phyloP scores from a whole-genome alignment of 2,888 invertebrate species.

The Epistrophe grossulariae region DNA sequence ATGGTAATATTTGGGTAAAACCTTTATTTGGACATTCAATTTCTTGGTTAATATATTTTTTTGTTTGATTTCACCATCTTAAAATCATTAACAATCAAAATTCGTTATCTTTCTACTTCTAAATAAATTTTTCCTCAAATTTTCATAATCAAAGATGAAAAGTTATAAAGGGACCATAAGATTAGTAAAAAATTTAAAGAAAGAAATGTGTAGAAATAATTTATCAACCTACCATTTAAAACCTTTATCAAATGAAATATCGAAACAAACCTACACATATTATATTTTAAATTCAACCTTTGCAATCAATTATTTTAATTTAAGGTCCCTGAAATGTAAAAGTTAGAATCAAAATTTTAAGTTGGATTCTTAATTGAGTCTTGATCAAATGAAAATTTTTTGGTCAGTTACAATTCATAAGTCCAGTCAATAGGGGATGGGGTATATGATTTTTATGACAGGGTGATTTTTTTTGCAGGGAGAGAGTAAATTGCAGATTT shows the following conservation, averaged over 20 bases:
- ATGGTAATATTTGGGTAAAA: no score
- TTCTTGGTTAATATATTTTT: background rate
- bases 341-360: background rate
- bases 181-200: background rate
- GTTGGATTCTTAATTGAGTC: background rate
- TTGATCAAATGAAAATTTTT: no score
- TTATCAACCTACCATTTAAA: no score
- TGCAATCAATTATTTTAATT: background rate
- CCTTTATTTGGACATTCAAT: background rate
- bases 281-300: background rate
- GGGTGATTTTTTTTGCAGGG: no score
- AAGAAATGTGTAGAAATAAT: no score
- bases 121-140: background rate
- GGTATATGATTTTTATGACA: no score
- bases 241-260: background rate
- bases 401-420: no score
- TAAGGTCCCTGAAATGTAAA: background rate
- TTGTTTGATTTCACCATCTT: background rate
- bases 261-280: no score
- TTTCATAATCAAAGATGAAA: no score
- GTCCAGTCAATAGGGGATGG: no score
- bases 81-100: no score
- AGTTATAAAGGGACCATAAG: background rate
- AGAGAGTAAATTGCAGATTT: no score
- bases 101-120: background rate